Conservation (phyloP, 2,888 invertebrate species). For the Drosophila mulleri region DNA sequence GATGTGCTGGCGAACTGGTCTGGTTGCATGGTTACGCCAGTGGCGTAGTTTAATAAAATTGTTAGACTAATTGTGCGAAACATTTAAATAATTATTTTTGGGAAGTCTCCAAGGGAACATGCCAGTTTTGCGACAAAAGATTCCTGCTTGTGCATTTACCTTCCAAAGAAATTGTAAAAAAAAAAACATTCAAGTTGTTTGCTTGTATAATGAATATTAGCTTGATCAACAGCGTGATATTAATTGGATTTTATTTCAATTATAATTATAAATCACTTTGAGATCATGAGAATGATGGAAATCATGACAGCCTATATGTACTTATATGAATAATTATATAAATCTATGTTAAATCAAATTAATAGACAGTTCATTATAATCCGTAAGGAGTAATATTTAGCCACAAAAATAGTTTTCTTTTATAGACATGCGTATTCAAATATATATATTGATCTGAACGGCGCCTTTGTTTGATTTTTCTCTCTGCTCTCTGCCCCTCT, state of each 20-base stretch:
- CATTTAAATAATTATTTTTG: slow-evolving; percentile 29
- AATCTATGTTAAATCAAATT: too few species aligned
- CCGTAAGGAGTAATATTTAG: too few species aligned
- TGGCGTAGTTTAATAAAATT: slow-evolving; percentile 45
- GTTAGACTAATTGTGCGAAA: slow-evolving; percentile 26
- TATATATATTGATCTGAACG: neutral
- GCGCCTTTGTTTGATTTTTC: neutral
- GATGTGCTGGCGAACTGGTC: slow-evolving; percentile 24
- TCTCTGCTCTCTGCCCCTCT: neutral
- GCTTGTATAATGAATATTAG: too few species aligned
- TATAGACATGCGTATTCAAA: too few species aligned
- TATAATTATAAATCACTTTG: too few species aligned
- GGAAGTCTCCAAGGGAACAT: slow-evolving; percentile 7
- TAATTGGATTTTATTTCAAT: too few species aligned
- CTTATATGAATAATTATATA: too few species aligned
- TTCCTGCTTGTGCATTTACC: neutral
- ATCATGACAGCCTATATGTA: too few species aligned
- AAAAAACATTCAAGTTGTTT: neutral
- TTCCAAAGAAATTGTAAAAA: neutral
- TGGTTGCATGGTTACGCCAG: slow-evolving; percentile 36
- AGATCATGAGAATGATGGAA: too few species aligned
- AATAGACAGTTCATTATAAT: too few species aligned
- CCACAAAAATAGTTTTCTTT: too few species aligned
- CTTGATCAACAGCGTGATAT: too few species aligned
- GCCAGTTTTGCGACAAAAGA: neutral